Evolutionary conservation across 2,888 invertebrate species (phyloP), one percentile per base, ranked within the genome.

Genomic region (Agrilus biguttatus): DNA sequence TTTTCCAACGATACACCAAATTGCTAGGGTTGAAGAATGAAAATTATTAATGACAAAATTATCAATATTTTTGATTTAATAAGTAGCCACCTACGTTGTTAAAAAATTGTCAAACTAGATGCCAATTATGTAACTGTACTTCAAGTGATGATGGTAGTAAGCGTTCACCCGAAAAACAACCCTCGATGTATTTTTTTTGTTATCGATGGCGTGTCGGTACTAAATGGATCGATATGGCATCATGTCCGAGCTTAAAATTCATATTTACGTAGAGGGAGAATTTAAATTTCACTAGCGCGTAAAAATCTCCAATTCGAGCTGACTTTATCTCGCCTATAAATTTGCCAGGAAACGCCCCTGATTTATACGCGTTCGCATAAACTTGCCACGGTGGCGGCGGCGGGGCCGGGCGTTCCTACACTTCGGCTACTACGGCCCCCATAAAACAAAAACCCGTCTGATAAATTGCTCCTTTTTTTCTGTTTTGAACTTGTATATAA

Each of bases 241-340:
- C 52, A 53, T 56, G 59, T 56, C 60, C 59, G 57, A 61, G 57
- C 62, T 63, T 61, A 62, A 62, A 64, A 62, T 28, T 64, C 62
- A 63, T 64, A 64, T 63, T 64, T 62, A 59, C 59, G 54, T 52
- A 49, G 53, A 48, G 57, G 59, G 60, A 58, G 61, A 61, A 62
- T 64, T 63, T 66, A 64, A 65, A 66, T 66, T 65, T 66, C 65
- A 65, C 65, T 62, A 57, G 60, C 59, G 61, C 65, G 65, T 67
- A 66, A 66, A 67, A 67, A 67, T 63, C 65, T 59, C 61, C 64
- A 63, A 63, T 63, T 62, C 65, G 58, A 63, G 63, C 59, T 64
- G 66, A 66, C 67, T 66, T 67, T 67, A 67, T 67, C 67, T 66
- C 54, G 60, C 59, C 65, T 58, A 67, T 67, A 67, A 67, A 67